A percentile compares a stretch with the other conserved stretches of the same genome.
These are phyloP conservation scores for Bombus ignitus DNA, from an alignment of 1,140 invertebrate species.

Conservation along the genomic window DNA sequence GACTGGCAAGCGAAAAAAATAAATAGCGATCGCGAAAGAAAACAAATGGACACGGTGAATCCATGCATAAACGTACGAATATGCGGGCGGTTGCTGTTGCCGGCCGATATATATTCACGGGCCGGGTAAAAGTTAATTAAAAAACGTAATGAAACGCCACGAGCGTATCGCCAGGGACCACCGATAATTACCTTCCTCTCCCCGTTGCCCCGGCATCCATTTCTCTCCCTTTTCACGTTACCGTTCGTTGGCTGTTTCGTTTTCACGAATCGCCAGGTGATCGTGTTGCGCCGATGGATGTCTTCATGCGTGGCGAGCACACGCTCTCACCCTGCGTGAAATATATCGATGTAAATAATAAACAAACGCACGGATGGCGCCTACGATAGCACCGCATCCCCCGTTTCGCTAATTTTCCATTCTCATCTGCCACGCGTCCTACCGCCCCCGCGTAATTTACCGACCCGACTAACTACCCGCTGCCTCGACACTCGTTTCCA, in stretches of 20 bases:
- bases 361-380: neutral
- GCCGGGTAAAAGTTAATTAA: conserved; percentile 51
- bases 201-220: neutral
- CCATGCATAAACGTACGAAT: conserved; percentile 38
- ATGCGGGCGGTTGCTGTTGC: conserved; percentile 25
- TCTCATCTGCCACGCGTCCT: conserved; percentile 7
- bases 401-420: conserved; percentile 43
- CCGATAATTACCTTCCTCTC: conserved; percentile 34
- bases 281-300: conserved; percentile 15
- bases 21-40: conserved; percentile 15
- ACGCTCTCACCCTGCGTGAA: neutral
- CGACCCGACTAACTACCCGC: conserved; percentile 49
- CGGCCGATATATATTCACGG: conserved; percentile 18
- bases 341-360: conserved; percentile 27
- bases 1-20: neutral
- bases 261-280: conserved; percentile 23
- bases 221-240: neutral
- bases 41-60: conserved; percentile 30
- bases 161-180: conserved; percentile 20
- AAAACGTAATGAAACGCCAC: conserved; percentile 51
- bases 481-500: conserved; percentile 36
- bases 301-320: conserved; percentile 14
- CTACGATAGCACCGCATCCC: neutral
- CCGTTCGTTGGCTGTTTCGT: neutral
- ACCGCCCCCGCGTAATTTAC: conserved; percentile 39